Conservation (phyloP, 2,888 invertebrate species). For the Altica lythri region DNA sequence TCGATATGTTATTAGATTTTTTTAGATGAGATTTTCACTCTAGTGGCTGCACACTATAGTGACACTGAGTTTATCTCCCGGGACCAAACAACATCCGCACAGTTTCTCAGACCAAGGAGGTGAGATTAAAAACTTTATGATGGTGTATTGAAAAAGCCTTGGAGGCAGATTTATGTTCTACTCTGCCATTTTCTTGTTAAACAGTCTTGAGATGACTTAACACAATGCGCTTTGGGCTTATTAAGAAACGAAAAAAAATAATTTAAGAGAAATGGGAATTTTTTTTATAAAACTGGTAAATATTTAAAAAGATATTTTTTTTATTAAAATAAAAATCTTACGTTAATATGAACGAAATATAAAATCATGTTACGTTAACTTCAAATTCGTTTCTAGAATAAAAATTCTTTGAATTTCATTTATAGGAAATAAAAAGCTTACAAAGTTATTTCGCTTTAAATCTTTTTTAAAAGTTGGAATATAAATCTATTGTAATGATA, state of each 20-base stretch:
- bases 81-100: constrained; percentile 39
- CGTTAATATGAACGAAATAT: too few species aligned
- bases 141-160: not conserved
- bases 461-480: too few species aligned
- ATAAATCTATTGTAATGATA: too few species aligned
- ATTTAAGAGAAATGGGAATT: not conserved
- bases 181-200: not conserved
- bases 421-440: too few species aligned
- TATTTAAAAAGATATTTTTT: too few species aligned
- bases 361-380: too few species aligned
- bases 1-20: constrained; percentile 38
- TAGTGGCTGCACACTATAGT: constrained; percentile 45
- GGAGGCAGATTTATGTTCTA: not conserved
- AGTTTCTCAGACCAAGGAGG: constrained; percentile 21
- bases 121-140: constrained; percentile 31
- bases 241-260: not conserved
- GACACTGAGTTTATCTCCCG: constrained; percentile 45
- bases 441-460: too few species aligned
- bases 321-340: too few species aligned
- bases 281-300: too few species aligned
- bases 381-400: too few species aligned
- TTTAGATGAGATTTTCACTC: constrained; percentile 45
- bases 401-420: too few species aligned
- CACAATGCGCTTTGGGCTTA: too few species aligned
- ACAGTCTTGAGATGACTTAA: not conserved